phyloP scores from a whole-genome alignment of 2,797 vertebrate genomes.

The Pogoniulus pusillus region DNA sequence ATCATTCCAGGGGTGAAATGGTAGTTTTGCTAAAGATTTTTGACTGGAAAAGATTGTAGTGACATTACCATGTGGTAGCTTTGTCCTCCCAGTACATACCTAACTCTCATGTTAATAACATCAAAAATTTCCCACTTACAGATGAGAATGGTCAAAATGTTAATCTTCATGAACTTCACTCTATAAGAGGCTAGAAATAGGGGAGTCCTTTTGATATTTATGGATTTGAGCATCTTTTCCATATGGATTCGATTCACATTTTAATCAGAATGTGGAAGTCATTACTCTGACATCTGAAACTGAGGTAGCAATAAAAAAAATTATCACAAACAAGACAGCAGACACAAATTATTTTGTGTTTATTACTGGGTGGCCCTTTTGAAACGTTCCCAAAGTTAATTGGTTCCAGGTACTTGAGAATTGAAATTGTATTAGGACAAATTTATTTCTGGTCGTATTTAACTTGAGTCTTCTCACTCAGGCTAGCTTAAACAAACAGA shows the following conservation, averaged over 20 bases:
- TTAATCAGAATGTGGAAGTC: constrained; percentile 84
- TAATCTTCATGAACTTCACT: constrained; percentile 11
- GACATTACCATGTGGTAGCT: not conserved
- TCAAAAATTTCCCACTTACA: not conserved
- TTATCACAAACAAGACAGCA: constrained; percentile 84
- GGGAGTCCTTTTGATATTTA: constrained; percentile 55
- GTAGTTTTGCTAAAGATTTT: constrained; percentile 1
- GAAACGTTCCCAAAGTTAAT: constrained; percentile 75
- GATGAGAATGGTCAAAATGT: not conserved
- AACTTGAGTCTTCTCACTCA: constrained; percentile 36
- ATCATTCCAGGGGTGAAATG: not conserved
- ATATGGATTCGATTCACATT: constrained; percentile 83
- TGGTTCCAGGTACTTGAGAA: constrained; percentile 77
- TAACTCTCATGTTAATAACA: not conserved
- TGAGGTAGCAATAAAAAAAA: constrained; percentile 84
- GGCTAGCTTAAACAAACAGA: constrained; percentile 59
- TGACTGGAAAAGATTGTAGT: constrained; percentile 3
- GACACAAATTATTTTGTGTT: constrained; percentile 85
- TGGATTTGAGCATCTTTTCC: constrained; percentile 62
- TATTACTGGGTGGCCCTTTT: constrained; percentile 83
- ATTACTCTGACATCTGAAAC: constrained; percentile 85
- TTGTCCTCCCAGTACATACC: not conserved
- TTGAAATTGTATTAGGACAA: constrained; percentile 65
- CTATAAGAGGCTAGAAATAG: constrained; percentile 41
- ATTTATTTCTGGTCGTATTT: constrained; percentile 71